These are phyloP conservation scores for Hedychridium roseum DNA, from an alignment of 2,888 invertebrate genomes.

Conservation along the genomic window DNA sequence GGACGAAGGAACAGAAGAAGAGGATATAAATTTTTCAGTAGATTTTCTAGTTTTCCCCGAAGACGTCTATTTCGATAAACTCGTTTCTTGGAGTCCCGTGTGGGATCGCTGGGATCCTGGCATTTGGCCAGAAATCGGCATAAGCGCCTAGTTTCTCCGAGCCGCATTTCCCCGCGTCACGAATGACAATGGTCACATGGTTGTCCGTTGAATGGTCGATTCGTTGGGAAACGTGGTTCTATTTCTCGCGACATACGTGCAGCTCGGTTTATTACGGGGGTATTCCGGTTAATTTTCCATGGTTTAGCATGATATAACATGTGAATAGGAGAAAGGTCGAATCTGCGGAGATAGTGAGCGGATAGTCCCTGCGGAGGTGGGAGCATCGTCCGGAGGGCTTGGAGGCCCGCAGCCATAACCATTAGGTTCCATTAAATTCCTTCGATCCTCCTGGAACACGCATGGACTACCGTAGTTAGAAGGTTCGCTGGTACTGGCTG, in stretches of 20 bases:
- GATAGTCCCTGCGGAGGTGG: slow-evolving; percentile 43
- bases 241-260: not conserved
- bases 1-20: no score
- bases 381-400: slow-evolving; percentile 37
- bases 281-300: slow-evolving; percentile 1
- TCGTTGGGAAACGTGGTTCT: slow-evolving; percentile 7
- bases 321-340: not conserved
- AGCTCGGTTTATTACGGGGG: not conserved
- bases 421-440: slow-evolving; percentile 48
- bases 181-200: slow-evolving; percentile 30
- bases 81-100: slow-evolving; percentile 32
- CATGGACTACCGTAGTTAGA: slow-evolving; percentile 45
- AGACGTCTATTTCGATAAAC: slow-evolving; percentile 25
- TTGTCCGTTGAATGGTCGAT: slow-evolving; percentile 12
- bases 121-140: slow-evolving; percentile 31
- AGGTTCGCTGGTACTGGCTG: slow-evolving; percentile 27
- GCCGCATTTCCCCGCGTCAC: slow-evolving; percentile 28
- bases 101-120: slow-evolving; percentile 35
- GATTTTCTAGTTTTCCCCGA: no score
- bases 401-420: slow-evolving; percentile 42
- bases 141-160: slow-evolving; percentile 40
- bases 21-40: no score
- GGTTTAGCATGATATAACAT: not conserved
- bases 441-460: slow-evolving; percentile 43
- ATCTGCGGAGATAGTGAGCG: slow-evolving; percentile 21